Conservation (phyloP, 2,797 vertebrate genomes). For the Sylvilagus floridanus region DNA sequence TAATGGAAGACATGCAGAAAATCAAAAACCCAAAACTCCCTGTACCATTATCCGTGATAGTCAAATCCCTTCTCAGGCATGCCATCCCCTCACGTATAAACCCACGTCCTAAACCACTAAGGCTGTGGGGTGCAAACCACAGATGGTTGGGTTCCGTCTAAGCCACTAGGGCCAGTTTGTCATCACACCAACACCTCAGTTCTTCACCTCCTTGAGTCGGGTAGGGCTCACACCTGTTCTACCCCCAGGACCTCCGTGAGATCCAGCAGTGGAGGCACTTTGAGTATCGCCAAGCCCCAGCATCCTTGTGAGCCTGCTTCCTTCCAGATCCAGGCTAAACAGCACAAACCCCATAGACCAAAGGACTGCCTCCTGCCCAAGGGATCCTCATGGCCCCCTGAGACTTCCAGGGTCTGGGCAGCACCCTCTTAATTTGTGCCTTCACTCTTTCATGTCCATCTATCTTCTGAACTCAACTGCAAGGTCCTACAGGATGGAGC, state of each 20-base stretch:
- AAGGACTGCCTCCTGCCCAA: neutral
- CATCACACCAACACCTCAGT: neutral
- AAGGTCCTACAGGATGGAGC: neutral
- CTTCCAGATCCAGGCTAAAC: neutral
- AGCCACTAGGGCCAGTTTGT: too few relatives aligned
- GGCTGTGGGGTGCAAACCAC: neutral
- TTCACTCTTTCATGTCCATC: neutral
- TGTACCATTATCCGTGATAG: neutral
- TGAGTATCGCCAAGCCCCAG: neutral
- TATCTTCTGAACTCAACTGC: neutral
- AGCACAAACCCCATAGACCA: neutral
- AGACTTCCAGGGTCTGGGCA: neutral
- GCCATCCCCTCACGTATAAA: neutral
- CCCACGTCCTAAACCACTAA: slow-evolving; percentile 26
- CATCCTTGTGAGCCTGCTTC: neutral
- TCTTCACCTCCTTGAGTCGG: neutral
- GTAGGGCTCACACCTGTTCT: neutral
- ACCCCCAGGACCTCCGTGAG: neutral
- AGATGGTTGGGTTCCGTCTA: too few relatives aligned
- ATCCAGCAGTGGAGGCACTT: neutral
- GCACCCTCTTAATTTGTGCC: neutral
- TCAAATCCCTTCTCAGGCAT: neutral
- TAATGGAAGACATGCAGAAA: neutral
- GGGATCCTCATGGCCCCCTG: neutral
- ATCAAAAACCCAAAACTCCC: neutral